Base-by-base conservation (phyloP, 2,888 invertebrate genomes). In the Oscheius onirici region DNA sequence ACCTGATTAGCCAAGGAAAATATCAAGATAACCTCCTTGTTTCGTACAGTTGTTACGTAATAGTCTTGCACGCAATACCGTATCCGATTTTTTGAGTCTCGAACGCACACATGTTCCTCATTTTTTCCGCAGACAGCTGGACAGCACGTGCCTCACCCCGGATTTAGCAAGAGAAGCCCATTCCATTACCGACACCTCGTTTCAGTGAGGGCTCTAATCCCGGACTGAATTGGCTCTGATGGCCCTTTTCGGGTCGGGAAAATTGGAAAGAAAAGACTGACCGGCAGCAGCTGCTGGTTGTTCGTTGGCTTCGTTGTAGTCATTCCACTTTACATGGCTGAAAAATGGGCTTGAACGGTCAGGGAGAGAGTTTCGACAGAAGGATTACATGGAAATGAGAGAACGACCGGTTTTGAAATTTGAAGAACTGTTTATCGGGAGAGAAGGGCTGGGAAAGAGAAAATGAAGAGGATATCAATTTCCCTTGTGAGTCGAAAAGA, bases 331-430 rank as follows among this genome's bases (percentile, higher is more conserved):
- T 44, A 60, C 60, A 60, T 60, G 11, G 17, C 60, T 60, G 22
- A 22, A 60, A 60, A 20, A 63, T 1, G n/a, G n/a, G 24, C 15
- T 24, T 20, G 40, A n/a, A 20, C 2, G 63, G 22, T 22, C 15
- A 49, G 13, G 15, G 28, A 46, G 49, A 63, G 15, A 6, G 17
- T 10, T 17, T 58, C n/a, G 58, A 40, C 41, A 60, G 22, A 41
- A 40, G 63, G 63, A 63, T 63, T 63, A 63, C 24, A 63, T 63
- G 63, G 24, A 63, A 63, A 63, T 63, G 28, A 49, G 63, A 34
- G 26, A 58, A 0, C 20, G 52, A 52, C 17, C 13, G 52, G 24
- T 13, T 8, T 52, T 52, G 55, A 55, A 55, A 55, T 26, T 28
- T 34, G 34, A 34, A 34, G 34, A 34, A 34, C 8, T 46, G 1